Evolutionary conservation across 1,140 invertebrate species (phyloP), one percentile per base, ranked within the genome.

Genomic region (Anastrepha ludens): DNA sequence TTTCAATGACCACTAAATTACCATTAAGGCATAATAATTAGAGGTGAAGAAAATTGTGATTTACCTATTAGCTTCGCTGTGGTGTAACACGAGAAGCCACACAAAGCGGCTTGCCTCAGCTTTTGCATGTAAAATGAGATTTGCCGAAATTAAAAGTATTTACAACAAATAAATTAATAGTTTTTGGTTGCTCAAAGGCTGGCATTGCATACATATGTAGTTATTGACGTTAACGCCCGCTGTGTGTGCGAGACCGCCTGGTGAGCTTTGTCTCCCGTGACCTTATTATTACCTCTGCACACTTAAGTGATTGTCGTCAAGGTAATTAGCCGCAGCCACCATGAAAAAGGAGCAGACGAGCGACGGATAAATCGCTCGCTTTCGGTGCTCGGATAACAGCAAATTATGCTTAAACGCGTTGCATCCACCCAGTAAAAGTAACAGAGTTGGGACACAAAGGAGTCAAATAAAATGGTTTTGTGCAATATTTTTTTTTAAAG

Each of bases 21-120:
- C 74, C 50, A 81, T 81, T 58, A 81, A 58, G 55, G 29, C 50
- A 9, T 81, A 55, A 29, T 58, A 81, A 81, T 55, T 81, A 55
- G 47, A 81, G 74, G 74, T 81, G 44, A 81, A n/a, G 47, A n/a
- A 81, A 81, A 81, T 81, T 81, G 74, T 81, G 74, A 81, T 81
- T 81, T 81, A n/a, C n/a, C n/a, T n/a, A 81, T 81, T 50, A 81
- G 74, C 44, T 55, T 81, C 55, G 55, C 74, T 0, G 17, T 17
- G 47, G 7, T 3, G 74, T 55, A 58, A 81, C 9, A 50, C 74
- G 47, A 81, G 74, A n/a, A 81, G 74, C 44, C 74, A 55, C 20
- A 81, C 74, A 81, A 81, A 81, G n/a, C 20, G 74, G 17, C 13
- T 8, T 4, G n/a, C 17, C 6, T 11, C 20, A 70, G 17, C 11